Conservation (phyloP, 2,888 invertebrate genomes). For the Heteromurus nitidus region DNA sequence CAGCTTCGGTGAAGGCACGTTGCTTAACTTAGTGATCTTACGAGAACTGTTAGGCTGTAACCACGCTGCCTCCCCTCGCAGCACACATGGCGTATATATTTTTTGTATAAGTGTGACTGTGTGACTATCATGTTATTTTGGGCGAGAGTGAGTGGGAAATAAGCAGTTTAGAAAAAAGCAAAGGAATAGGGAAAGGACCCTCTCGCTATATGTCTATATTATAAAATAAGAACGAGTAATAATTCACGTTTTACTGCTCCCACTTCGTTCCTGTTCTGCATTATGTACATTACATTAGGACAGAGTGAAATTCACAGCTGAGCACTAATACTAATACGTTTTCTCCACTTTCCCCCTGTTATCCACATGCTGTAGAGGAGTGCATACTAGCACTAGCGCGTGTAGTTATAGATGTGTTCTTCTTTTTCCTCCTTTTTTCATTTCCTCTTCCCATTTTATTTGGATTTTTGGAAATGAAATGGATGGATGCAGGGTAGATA, state of each 20-base stretch:
- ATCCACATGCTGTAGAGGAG: conserved; percentile 7
- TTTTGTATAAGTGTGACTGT: background rate
- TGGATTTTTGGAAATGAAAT: conserved; percentile 56
- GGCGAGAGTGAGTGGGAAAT: background rate
- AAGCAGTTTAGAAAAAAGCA: background rate
- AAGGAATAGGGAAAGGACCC: background rate
- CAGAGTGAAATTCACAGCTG: conserved; percentile 54
- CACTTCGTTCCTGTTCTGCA: conserved; percentile 64
- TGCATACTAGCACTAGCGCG: background rate
- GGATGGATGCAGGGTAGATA: conserved; percentile 43
- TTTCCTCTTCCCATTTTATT: conserved; percentile 53
- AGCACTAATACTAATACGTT: conserved; percentile 46
- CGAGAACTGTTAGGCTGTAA: too few relatives aligned
- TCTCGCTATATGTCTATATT: conserved; percentile 58
- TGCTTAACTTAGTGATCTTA: too few relatives aligned
- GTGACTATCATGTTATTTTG: background rate
- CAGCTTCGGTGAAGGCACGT: too few relatives aligned
- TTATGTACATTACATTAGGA: conserved; percentile 63
- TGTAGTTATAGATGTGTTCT: background rate
- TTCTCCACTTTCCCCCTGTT: conserved; percentile 10
- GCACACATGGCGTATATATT: background rate
- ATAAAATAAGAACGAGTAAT: conserved; percentile 62
- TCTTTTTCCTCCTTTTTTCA: conserved; percentile 37
- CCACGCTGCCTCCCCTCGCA: too few relatives aligned
- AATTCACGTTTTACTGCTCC: conserved; percentile 66